Conservation (phyloP, 2,113 vertebrate genomes). For the Caretta caretta region DNA sequence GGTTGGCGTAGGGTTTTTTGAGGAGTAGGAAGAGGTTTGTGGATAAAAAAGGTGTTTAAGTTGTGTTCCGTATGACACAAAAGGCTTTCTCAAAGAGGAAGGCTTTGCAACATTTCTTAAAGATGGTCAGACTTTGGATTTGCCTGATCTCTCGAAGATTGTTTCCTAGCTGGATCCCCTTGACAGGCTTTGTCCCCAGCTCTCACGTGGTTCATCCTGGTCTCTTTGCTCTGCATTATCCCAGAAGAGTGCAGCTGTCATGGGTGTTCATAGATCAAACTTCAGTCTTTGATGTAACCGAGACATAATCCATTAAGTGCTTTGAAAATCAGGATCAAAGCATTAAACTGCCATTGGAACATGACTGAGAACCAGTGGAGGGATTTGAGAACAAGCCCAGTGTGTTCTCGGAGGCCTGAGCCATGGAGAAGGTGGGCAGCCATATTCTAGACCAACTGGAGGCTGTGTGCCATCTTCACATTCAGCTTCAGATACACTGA, state of each 20-base stretch:
- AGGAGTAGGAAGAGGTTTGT: background rate
- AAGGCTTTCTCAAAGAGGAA: background rate
- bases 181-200: rapidly evolving
- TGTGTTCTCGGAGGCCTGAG: background rate
- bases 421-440: background rate
- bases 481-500: background rate
- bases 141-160: rapidly evolving
- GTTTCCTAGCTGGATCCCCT: rapidly evolving
- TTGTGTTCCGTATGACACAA: background rate
- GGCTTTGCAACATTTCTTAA: background rate
- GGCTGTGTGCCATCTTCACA: background rate
- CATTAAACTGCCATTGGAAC: background rate
- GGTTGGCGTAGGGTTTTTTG: background rate
- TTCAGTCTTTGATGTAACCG: rapidly evolving
- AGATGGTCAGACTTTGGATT: rapidly evolving
- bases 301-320: rapidly evolving
- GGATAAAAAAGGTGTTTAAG: background rate
- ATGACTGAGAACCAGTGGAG: background rate
- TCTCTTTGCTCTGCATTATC: background rate
- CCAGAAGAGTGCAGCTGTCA: rapidly evolving
- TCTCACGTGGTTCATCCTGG: background rate
- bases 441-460: background rate
- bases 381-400: background rate
- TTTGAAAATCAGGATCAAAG: background rate
- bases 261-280: background rate